These are phyloP conservation scores for Catajapyx aquilonaris DNA, from an alignment of 1,140 invertebrate genomes.

Conservation along the genomic window DNA sequence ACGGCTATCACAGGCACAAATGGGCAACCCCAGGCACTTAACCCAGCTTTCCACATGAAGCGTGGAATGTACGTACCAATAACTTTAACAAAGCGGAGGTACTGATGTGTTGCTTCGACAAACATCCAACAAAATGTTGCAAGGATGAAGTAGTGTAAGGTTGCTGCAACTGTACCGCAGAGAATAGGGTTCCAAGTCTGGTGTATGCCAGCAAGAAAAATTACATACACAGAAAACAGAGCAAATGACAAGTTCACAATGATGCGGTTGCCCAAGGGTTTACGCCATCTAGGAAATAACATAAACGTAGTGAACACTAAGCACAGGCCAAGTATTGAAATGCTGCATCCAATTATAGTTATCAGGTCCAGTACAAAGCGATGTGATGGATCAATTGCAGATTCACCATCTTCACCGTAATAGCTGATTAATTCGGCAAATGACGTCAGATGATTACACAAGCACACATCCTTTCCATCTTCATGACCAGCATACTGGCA, in stretches of 20 bases:
- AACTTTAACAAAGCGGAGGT: conserved; percentile 25
- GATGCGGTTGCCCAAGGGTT: conserved; percentile 13
- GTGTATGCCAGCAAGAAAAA: conserved; percentile 12
- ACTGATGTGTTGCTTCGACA: conserved; percentile 24
- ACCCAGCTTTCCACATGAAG: conserved; percentile 20
- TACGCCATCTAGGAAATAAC: conserved; percentile 14
- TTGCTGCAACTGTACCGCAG: conserved; percentile 16
- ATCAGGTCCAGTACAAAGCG: conserved; percentile 10
- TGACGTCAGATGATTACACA: conserved; percentile 13
- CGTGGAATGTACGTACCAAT: conserved; percentile 21
- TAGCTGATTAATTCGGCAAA: conserved; percentile 13
- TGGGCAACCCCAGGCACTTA: conserved; percentile 22
- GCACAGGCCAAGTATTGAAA: conserved; percentile 13
- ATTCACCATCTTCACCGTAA: conserved; percentile 6
- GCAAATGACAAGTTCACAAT: conserved; percentile 14
- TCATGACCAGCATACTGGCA: conserved; percentile 9
- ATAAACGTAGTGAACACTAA: conserved; percentile 14
- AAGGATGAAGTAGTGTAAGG: conserved; percentile 24
- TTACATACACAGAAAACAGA: conserved; percentile 10
- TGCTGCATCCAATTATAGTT: conserved; percentile 12
- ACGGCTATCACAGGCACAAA: conserved; percentile 12
- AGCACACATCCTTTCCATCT: conserved; percentile 9
- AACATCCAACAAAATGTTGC: conserved; percentile 27
- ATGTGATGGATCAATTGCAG: conserved; percentile 4
- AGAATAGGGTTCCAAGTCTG: conserved; percentile 9